Evolutionary conservation across 2,888 invertebrate species (phyloP).

Genomic region (Agrotis clavis): DNA sequence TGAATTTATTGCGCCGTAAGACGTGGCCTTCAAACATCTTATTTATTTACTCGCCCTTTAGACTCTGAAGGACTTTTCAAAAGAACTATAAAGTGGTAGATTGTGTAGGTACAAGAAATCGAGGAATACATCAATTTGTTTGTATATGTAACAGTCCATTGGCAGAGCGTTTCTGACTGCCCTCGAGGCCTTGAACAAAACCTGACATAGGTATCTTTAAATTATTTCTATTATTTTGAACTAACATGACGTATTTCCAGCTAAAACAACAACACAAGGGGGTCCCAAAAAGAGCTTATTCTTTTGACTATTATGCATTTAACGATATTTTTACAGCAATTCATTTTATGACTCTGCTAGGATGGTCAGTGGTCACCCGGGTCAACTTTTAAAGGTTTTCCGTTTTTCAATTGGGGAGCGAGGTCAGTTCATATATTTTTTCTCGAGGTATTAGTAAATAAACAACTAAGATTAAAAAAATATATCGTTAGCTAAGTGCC

Average conservation of each 20-base stretch:
- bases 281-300: no score
- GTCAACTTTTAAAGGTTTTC: not conserved
- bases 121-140: not conserved
- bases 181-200: conserved; percentile 15
- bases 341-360: no score
- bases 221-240: not conserved
- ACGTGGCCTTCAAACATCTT: conserved; percentile 10
- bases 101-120: not conserved
- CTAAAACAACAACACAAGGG: not conserved
- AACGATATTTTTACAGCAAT: no score
- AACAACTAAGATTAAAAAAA: conserved; percentile 21
- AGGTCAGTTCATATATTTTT: no score
- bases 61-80: not conserved
- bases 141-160: not conserved
- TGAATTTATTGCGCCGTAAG: conserved; percentile 22
- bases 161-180: not conserved
- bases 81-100: not conserved
- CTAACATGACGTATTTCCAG: not conserved
- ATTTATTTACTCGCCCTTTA: conserved; percentile 5
- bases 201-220: not conserved
- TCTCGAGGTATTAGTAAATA: conserved; percentile 4
- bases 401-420: not conserved
- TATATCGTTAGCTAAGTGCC: conserved; percentile 8
- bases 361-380: no score
- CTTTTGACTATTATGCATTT: no score